Conservation (phyloP, 2,888 invertebrate species). For the Cryptocheilus praepositus region DNA sequence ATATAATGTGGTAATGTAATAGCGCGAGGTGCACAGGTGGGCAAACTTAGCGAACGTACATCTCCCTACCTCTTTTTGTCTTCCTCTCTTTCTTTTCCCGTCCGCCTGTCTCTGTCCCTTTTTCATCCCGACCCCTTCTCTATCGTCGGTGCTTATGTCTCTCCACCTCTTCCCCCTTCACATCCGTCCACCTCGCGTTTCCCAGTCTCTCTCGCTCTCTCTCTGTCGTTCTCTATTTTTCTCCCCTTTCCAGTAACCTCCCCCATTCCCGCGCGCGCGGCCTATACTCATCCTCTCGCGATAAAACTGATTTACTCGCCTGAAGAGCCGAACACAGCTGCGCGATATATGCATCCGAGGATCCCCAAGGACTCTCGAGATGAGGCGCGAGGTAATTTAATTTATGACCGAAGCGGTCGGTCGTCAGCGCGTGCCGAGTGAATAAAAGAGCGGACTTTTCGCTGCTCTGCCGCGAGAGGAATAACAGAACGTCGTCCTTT, state of each 20-base stretch:
- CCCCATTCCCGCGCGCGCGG: no score
- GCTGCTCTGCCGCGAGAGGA: slow-evolving; percentile 8
- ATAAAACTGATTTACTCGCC: slow-evolving; percentile 35
- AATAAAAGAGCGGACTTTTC: slow-evolving; percentile 30
- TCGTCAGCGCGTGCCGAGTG: slow-evolving; percentile 56
- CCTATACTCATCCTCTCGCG: slow-evolving; percentile 11
- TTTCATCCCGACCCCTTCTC: slow-evolving; percentile 3
- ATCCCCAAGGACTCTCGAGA: slow-evolving; percentile 25
- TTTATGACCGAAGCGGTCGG: slow-evolving; percentile 54
- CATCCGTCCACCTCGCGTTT: slow-evolving; percentile 6
- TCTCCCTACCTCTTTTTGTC: slow-evolving; percentile 19
- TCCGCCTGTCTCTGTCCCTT: neutral
- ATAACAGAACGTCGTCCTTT: neutral
- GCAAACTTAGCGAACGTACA: slow-evolving; percentile 19
- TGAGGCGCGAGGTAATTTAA: slow-evolving; percentile 49
- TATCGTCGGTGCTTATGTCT: slow-evolving; percentile 6
- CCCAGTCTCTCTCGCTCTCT: slow-evolving; percentile 13
- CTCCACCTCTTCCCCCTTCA: slow-evolving; percentile 5
- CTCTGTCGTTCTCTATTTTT: slow-evolving; percentile 4
- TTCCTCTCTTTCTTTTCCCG: neutral
- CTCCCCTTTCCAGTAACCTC: slow-evolving; percentile 1
- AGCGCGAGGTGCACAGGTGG: slow-evolving; percentile 27
- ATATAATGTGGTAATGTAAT: slow-evolving; percentile 28
- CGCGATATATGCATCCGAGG: slow-evolving; percentile 47
- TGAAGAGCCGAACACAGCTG: slow-evolving; percentile 43